Conservation (phyloP, 37 sponge, comb jelly and placozoan genomes). For the Oscarella lobularis region DNA sequence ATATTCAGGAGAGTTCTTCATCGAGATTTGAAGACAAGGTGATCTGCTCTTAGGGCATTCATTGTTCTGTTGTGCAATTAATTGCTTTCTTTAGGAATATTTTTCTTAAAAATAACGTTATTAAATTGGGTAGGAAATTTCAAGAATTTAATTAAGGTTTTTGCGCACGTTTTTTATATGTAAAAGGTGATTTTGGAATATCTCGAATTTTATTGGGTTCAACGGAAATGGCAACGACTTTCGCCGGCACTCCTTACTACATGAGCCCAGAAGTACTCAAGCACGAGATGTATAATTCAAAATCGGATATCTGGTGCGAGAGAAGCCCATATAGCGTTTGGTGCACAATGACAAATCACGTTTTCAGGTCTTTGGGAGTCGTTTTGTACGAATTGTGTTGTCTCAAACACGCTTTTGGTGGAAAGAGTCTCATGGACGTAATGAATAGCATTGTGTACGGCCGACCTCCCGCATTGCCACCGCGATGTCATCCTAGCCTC, state of each 20-base stretch:
- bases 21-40: slow-evolving; percentile 91
- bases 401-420: slow-evolving; percentile 72
- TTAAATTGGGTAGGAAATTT: slow-evolving; percentile 56
- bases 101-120: slow-evolving; percentile 69
- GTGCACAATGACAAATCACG: not conserved
- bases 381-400: slow-evolving; percentile 89
- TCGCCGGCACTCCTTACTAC: slow-evolving; percentile 97
- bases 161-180: not conserved
- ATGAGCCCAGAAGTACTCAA: slow-evolving; percentile 98
- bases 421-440: slow-evolving; percentile 69
- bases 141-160: no score
- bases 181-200: slow-evolving; percentile 93
- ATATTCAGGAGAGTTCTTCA: slow-evolving; percentile 54
- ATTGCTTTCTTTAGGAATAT: slow-evolving; percentile 85
- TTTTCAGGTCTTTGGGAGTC: slow-evolving; percentile 72
- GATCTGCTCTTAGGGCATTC: slow-evolving; percentile 1
- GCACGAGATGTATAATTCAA: slow-evolving; percentile 87
- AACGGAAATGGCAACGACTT: slow-evolving; percentile 87
- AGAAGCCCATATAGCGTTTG: not conserved
- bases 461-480: slow-evolving; percentile 53
- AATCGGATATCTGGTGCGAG: slow-evolving; percentile 95
- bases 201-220: slow-evolving; percentile 82
- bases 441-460: slow-evolving; percentile 82
- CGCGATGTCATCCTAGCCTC: slow-evolving; percentile 40
- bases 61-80: not conserved